Percentiles rank a stretch among this genome's conserved stretches.
Conservation (phyloP, 2,888 invertebrate genomes). For the Dynastes hyllus region DNA sequence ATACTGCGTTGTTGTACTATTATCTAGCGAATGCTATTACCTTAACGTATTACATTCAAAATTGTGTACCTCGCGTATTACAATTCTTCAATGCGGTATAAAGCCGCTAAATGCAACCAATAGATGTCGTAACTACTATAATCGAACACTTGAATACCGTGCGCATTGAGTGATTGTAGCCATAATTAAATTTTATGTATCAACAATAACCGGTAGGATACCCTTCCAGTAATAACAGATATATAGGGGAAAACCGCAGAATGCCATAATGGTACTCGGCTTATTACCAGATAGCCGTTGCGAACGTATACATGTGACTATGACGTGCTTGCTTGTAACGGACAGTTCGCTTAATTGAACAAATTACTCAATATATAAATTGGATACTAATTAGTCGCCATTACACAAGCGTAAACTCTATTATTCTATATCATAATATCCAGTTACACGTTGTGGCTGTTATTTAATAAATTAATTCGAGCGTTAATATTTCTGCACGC, state of each 20-base stretch:
- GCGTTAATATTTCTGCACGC: slow-evolving; percentile 16
- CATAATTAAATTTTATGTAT: slow-evolving; percentile 44
- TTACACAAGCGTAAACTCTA: slow-evolving; percentile 16
- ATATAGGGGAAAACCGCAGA: slow-evolving; percentile 45
- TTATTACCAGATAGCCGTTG: slow-evolving; percentile 37
- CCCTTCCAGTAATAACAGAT: slow-evolving; percentile 24
- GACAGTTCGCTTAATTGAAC: slow-evolving; percentile 51
- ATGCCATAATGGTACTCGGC: slow-evolving; percentile 29
- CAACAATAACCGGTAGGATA: slow-evolving; percentile 32
- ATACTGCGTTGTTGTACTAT: no score
- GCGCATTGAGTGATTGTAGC: slow-evolving; percentile 26
- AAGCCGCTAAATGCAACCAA: background rate
- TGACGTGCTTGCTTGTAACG: slow-evolving; percentile 49
- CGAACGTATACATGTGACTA: slow-evolving; percentile 37
- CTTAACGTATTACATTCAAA: background rate
- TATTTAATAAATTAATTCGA: slow-evolving; percentile 7
- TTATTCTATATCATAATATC: slow-evolving; percentile 22
- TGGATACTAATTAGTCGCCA: slow-evolving; percentile 49
- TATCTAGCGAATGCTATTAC: background rate
- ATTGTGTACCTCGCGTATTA: background rate
- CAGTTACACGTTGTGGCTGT: background rate
- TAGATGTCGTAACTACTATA: slow-evolving; percentile 10
- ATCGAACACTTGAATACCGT: slow-evolving; percentile 13
- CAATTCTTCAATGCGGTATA: background rate
- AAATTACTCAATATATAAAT: slow-evolving; percentile 50